Evolutionary conservation across 1,140 invertebrate species (phyloP).

Genomic region (Leucophenga varia): DNA sequence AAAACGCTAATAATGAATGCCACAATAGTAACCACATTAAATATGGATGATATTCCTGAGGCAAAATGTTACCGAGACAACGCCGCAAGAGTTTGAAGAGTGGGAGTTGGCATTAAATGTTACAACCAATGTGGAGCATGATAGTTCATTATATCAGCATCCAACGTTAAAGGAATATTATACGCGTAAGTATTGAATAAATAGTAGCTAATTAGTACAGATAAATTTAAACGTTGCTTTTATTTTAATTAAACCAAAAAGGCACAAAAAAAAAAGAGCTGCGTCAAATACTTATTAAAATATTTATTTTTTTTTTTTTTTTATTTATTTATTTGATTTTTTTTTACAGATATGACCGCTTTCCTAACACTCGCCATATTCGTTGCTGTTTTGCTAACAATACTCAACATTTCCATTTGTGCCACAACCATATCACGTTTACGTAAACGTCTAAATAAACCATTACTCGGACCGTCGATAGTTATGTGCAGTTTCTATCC

Average conservation of each 20-base stretch:
- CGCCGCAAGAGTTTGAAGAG: slow-evolving; percentile 10
- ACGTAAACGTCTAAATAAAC: slow-evolving; percentile 30
- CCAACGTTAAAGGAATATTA: slow-evolving; percentile 44
- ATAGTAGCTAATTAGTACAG: no score
- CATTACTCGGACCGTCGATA: slow-evolving; percentile 31
- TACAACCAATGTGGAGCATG: slow-evolving; percentile 18
- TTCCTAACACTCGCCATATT: slow-evolving; percentile 45
- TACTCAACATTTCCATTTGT: slow-evolving; percentile 48
- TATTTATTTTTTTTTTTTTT: background rate
- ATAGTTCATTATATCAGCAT: slow-evolving; percentile 21
- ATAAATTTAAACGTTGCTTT: no score
- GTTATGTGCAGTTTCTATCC: slow-evolving; percentile 44
- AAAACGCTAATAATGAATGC: no score
- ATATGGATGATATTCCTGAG: no score
- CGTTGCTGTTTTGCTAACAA: slow-evolving; percentile 33
- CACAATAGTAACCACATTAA: no score
- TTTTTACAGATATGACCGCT: slow-evolving; percentile 39
- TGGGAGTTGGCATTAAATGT: no score
- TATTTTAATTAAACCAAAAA: no score
- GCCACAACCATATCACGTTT: slow-evolving; percentile 33
- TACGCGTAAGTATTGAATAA: slow-evolving; percentile 30
- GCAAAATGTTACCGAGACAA: no score
- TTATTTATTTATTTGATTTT: background rate
- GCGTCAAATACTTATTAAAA: no score
- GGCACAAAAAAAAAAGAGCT: no score